Evolutionary conservation across 1,140 invertebrate genomes (phyloP), one percentile per base, ranked within the genome.

Genomic region (Drosophila novamexicana): DNA sequence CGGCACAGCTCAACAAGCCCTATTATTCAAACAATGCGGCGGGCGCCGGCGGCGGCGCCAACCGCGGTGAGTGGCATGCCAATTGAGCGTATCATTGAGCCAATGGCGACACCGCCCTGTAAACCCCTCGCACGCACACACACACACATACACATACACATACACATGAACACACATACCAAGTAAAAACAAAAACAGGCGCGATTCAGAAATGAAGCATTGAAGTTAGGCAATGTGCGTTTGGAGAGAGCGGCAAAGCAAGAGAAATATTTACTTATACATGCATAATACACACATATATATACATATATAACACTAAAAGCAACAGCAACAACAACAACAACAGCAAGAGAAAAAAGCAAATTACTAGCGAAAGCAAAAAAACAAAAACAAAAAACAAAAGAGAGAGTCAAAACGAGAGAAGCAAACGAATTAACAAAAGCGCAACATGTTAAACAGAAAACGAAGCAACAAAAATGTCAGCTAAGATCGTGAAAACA

Each of bases 231-330:
- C 49, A 59, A 69, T 69, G 57, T 62, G 66, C 66, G 56, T 54
- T 42, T 42, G 36, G 88, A 92, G 93, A 42, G 92, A 93, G 52
- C 92, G 93, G 92, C 49, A 84, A 91, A 63, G 92, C 93, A 93
- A 93, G 92, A 93, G 81, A 77, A 92, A 82, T 67, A 77, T 75
- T 77, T 63, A 76, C 66, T 66, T 61, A 80, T 67, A 40, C 37
- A 68, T 56, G n/a, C 22, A 53, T 49, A 49, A 29, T 53, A 53
- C 50, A 36, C n/a, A 36, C 4, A 59, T 16, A 58, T n/a, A 56
- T 56, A 54, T 6, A 56, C 16, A 22, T 22, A 56, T 56, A 56
- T 22, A 22, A 40, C 37, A 22, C 14, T 56, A 56, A 10, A 57
- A 42, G 32, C 18, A 50, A 49, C 22, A 49, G 29, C 45, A 22